A percentile compares a stretch with the other conserved stretches of the same genome.
These are phyloP conservation scores for Balearica regulorum DNA, from an alignment of 2,797 vertebrate species.

Conservation along the genomic window DNA sequence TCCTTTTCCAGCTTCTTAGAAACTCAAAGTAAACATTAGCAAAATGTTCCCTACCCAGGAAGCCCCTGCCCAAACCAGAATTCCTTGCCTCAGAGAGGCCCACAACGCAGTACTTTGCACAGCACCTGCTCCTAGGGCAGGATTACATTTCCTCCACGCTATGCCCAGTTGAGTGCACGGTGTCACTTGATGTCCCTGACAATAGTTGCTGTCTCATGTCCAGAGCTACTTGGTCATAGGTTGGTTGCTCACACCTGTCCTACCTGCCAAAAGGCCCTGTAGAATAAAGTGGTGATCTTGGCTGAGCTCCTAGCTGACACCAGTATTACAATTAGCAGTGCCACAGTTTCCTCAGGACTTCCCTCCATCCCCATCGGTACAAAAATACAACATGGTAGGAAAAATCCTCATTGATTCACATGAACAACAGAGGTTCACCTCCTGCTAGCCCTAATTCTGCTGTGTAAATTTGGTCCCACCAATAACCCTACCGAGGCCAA, in stretches of 20 bases:
- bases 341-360: neutral
- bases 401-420: neutral
- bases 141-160: neutral
- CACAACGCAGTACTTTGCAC: neutral
- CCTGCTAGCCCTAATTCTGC: neutral
- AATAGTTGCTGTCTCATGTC: neutral
- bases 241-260: neutral
- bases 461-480: neutral
- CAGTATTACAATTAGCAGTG: neutral
- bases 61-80: neutral
- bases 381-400: fast-evolving
- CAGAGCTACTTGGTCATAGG: fast-evolving
- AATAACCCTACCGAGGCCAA: neutral
- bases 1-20: neutral
- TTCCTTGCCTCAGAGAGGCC: neutral
- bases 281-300: neutral
- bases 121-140: neutral
- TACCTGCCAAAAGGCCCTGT: neutral
- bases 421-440: neutral
- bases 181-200: neutral
- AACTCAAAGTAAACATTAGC: neutral
- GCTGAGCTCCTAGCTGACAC: neutral
- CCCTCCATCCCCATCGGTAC: neutral
- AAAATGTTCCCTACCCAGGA: neutral
- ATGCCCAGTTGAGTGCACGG: fast-evolving